These are phyloP conservation scores for Eonycteris spelaea DNA, from an alignment of 2,113 vertebrate genomes.

Conservation along the genomic window DNA sequence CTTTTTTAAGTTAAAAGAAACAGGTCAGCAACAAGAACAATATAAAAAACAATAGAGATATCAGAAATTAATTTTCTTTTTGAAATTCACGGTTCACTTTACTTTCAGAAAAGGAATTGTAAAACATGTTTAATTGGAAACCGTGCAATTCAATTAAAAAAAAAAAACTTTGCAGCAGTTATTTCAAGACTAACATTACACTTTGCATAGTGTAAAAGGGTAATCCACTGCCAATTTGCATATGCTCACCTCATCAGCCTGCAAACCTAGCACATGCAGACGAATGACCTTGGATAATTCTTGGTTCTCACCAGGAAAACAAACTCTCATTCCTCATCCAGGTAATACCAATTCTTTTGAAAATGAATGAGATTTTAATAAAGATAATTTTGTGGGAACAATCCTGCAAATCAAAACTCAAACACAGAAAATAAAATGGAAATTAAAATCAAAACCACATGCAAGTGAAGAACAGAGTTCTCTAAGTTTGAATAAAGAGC, in stretches of 20 bases:
- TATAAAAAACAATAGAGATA: background rate
- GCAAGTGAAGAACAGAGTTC: background rate
- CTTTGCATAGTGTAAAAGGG: background rate
- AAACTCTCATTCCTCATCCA: background rate
- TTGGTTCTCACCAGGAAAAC: background rate
- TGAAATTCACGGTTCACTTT: background rate
- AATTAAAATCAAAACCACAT: background rate
- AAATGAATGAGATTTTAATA: background rate
- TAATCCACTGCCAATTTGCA: background rate
- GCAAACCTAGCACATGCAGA: background rate
- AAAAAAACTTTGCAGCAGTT: background rate
- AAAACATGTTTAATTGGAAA: constrained; percentile 20
- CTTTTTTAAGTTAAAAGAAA: constrained; percentile 22
- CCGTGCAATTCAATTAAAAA: background rate
- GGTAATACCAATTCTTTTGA: background rate
- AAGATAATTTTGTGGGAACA: constrained; percentile 20
- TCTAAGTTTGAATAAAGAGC: background rate
- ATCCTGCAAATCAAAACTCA: background rate
- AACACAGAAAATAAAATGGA: background rate
- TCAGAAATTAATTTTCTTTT: constrained; percentile 2
- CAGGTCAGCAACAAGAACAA: background rate
- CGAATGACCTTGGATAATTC: background rate
- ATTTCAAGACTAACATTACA: background rate
- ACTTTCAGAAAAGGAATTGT: background rate
- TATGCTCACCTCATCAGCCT: background rate